phyloP scores from a whole-genome alignment of 2,113 vertebrate species.

The Vimba vimba region DNA sequence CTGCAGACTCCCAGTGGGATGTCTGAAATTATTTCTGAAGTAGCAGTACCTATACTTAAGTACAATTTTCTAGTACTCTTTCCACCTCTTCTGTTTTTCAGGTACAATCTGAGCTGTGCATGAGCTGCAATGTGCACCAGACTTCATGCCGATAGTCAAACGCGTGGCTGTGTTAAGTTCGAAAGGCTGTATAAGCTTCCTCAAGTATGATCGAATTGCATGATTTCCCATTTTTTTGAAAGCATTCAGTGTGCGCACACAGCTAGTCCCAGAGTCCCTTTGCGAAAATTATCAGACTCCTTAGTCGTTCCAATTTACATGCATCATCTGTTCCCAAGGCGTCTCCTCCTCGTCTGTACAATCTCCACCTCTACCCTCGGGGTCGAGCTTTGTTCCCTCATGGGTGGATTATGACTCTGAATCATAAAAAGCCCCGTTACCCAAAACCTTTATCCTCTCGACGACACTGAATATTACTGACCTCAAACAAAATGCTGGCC shows the following conservation, averaged over 20 bases:
- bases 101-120: background rate
- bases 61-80: no score
- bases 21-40: no score
- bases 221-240: conserved; percentile 9
- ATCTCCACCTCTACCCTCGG: conserved; percentile 26
- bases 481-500: conserved; percentile 72
- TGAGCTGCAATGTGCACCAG: background rate
- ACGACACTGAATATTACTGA: conserved; percentile 64
- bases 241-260: background rate
- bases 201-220: no score
- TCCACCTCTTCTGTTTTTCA: no score
- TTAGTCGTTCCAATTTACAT: conserved; percentile 49
- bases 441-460: conserved; percentile 17
- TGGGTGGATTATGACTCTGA: conserved; percentile 50
- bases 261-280: background rate
- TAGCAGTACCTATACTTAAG: no score
- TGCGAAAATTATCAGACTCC: background rate
- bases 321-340: conserved; percentile 21
- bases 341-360: conserved; percentile 33
- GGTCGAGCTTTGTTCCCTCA: conserved; percentile 37
- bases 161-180: background rate
- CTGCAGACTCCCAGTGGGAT: no score
- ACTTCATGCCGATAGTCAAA: background rate
- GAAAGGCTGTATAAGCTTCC: background rate
- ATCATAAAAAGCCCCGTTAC: conserved; percentile 63